phyloP scores from a whole-genome alignment of 2,113 vertebrate species.

The Crotophaga sulcirostris region DNA sequence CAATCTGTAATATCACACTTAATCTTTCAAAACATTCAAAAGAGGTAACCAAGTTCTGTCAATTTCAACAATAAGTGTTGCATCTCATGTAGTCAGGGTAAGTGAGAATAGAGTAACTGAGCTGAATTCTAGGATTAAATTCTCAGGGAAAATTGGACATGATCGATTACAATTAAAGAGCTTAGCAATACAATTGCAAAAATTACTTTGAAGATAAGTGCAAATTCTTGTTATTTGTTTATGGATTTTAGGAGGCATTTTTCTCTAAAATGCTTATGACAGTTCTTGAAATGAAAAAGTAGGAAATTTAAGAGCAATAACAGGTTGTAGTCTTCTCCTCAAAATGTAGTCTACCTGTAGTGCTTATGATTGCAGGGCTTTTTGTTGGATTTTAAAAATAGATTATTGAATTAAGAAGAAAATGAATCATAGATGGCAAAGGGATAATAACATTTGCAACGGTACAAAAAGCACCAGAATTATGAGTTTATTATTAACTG shows the following conservation, averaged over 20 bases:
- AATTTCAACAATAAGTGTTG: constrained; percentile 16
- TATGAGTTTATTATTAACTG: background rate
- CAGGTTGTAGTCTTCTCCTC: background rate
- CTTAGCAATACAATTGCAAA: constrained; percentile 23
- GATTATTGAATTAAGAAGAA: constrained; percentile 1
- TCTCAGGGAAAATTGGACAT: background rate
- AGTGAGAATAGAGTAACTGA: constrained; percentile 50
- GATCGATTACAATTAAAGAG: constrained; percentile 64
- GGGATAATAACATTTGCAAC: background rate
- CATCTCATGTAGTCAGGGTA: constrained; percentile 31
- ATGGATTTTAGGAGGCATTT: constrained; percentile 38
- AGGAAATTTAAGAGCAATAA: background rate
- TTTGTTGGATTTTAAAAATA: background rate
- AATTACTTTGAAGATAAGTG: constrained; percentile 32
- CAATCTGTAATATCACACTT: constrained; percentile 23
- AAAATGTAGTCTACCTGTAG: background rate
- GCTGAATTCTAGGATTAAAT: constrained; percentile 23
- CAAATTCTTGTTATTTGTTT: constrained; percentile 61
- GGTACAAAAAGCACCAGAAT: background rate
- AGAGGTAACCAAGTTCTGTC: constrained; percentile 34
- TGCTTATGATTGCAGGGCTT: background rate
- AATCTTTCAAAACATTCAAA: constrained; percentile 58
- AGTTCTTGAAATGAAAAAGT: constrained; percentile 35
- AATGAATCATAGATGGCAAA: background rate
- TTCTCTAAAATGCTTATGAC: constrained; percentile 24